Base-by-base conservation (phyloP, 2,113 vertebrate genomes). In the Hippocampus comes region DNA sequence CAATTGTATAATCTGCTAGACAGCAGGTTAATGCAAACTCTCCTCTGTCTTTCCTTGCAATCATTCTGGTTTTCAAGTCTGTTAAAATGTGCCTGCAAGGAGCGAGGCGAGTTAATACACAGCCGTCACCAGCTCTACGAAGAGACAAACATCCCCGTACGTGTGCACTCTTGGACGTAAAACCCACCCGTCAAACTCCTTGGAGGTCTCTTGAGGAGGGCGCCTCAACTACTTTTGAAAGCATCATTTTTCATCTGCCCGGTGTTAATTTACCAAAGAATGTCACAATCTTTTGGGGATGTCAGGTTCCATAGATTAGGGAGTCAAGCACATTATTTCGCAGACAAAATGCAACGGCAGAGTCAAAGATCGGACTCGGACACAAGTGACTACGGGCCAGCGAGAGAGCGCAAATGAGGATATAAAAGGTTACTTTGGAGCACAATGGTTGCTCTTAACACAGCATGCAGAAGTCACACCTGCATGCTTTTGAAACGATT, bases 131-230 rank as follows among this genome's bases (percentile, higher is more conserved):
- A 68, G 78, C 84, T 84, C 73, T 68, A 77, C 77, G 73, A 79
- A 78, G 59, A 84, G 74, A 59, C 5, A 0, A 81, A 82, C 73
- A 71, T 63, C 70, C 72, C 73, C 72, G 55, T 70, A 68, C 38
- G 76, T 10, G 57, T 53, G 73, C 70, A 76, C 15, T 23, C 75
- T 74, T 70, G 79, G 25, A 69, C 12, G 78, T 71, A 78, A 81
- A 83, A 77, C 77, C 78, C 79, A 82, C 81, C 84, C 89, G 86
- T 88, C 84, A 82, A 80, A 78, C 75, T 59, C 77, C 71, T 78
- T 71, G 72, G 77, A 76, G 70, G 79, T 67, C 79, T 83, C 84
- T 46, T 80, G 86, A 81, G 84, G 1, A 0, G 42, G 3, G 17
- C 18, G 18, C 4, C 18, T 51, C 49, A 0, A 51, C 49, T 18